These are phyloP conservation scores for Ceratitis capitata DNA, from an alignment of 1,140 invertebrate genomes.

Conservation along the genomic window DNA sequence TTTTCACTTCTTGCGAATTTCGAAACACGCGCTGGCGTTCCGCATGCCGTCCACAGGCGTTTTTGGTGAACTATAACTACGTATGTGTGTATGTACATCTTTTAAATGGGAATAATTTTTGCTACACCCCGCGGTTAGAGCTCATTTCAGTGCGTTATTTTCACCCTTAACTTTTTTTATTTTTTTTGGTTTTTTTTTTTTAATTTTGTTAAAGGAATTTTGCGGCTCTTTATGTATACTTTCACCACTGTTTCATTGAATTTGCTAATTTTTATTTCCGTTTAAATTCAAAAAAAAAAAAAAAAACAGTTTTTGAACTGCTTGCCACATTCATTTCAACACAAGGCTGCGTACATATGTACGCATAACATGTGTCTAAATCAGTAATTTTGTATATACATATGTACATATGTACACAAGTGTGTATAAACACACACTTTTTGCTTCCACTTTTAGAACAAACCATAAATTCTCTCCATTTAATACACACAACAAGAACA, in stretches of 20 bases:
- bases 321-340: neutral
- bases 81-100: neutral
- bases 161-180: neutral
- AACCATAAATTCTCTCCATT: constrained; percentile 36
- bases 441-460: constrained; percentile 34
- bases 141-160: neutral
- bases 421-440: constrained; percentile 1
- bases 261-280: neutral
- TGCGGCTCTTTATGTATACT: neutral
- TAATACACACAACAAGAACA: constrained; percentile 34
- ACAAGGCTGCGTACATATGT: neutral
- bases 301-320: constrained; percentile 11
- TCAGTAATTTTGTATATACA: neutral
- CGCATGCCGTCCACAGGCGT: neutral
- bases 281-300: neutral
- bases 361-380: neutral
- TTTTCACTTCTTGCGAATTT: neutral
- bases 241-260: neutral
- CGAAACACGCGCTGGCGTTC: neutral
- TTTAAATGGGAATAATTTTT: neutral
- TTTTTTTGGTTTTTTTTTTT: neutral
- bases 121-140: neutral
- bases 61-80: neutral
- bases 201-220: neutral
- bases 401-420: neutral